Percentiles rank a stretch among this genome's conserved stretches.
phyloP scores from a whole-genome alignment of 2,888 invertebrate species.

The Chrysodeixis includens region DNA sequence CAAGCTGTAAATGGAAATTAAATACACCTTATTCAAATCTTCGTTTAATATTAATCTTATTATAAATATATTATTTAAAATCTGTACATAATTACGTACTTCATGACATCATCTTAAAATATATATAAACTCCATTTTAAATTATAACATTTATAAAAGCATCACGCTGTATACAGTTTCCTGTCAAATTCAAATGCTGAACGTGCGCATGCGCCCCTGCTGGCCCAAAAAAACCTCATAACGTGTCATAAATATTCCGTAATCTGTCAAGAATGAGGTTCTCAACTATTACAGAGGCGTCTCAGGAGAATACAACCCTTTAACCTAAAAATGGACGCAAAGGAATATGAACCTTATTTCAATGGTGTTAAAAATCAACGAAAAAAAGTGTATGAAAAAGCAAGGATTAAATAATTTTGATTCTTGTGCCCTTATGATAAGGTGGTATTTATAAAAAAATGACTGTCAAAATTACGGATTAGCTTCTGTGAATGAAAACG shows the following conservation, averaged over 20 bases:
- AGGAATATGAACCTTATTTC: conserved; percentile 32
- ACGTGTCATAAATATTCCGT: conserved; percentile 81
- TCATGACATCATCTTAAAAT: neutral
- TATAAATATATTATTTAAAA: no score
- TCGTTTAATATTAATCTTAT: neutral
- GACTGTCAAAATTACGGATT: neutral
- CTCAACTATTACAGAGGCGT: conserved; percentile 67
- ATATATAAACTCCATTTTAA: neutral
- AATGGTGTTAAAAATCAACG: conserved; percentile 5
- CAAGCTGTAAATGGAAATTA: neutral
- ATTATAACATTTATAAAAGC: conserved; percentile 7
- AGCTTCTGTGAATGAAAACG: conserved; percentile 45
- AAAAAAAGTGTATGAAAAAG: neutral
- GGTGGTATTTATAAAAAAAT: neutral
- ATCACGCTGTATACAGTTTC: conserved; percentile 64
- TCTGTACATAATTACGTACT: no score
- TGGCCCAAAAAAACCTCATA: conserved; percentile 69
- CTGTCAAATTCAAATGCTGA: conserved; percentile 66
- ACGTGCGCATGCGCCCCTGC: conserved; percentile 64
- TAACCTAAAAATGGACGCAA: conserved; percentile 9
- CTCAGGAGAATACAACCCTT: conserved; percentile 62
- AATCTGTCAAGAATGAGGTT: conserved; percentile 78
- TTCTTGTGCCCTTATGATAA: accelerated
- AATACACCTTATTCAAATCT: neutral
- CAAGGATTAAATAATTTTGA: neutral